Evolutionary conservation across 1,140 invertebrate species (phyloP).

Genomic region (Episyrphus balteatus): DNA sequence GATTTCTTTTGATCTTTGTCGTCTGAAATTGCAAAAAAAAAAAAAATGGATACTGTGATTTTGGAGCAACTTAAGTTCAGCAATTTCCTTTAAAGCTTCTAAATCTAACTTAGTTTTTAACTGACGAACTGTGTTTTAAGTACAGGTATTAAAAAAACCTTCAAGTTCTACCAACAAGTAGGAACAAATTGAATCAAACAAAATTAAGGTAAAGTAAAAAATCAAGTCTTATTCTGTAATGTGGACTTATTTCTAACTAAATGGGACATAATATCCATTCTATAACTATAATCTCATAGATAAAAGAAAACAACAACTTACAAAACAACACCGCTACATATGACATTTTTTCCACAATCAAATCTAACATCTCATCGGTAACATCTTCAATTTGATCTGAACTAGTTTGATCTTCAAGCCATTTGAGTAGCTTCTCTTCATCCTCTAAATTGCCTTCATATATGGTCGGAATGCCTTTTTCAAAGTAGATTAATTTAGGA

Average conservation of each 20-base stretch:
- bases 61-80: too few species aligned
- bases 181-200: too few species aligned
- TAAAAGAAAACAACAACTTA: slow-evolving; percentile 42
- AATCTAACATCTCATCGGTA: slow-evolving; percentile 87
- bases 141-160: too few species aligned
- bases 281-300: neutral
- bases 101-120: neutral
- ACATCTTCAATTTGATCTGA: slow-evolving; percentile 89
- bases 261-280: too few species aligned
- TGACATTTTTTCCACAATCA: slow-evolving; percentile 78
- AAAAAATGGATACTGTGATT: too few species aligned
- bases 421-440: slow-evolving; percentile 79
- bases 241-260: neutral
- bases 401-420: slow-evolving; percentile 75
- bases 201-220: too few species aligned
- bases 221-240: too few species aligned
- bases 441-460: slow-evolving; percentile 86
- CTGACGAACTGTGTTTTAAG: too few species aligned
- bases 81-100: too few species aligned
- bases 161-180: too few species aligned
- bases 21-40: slow-evolving; percentile 45
- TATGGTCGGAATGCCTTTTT: slow-evolving; percentile 76
- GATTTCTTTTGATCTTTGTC: slow-evolving; percentile 87
- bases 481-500: slow-evolving; percentile 78
- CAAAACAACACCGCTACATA: slow-evolving; percentile 83